Evolutionary conservation across 1,140 invertebrate species (phyloP).

Genomic region (Pseudoatta argentina): DNA sequence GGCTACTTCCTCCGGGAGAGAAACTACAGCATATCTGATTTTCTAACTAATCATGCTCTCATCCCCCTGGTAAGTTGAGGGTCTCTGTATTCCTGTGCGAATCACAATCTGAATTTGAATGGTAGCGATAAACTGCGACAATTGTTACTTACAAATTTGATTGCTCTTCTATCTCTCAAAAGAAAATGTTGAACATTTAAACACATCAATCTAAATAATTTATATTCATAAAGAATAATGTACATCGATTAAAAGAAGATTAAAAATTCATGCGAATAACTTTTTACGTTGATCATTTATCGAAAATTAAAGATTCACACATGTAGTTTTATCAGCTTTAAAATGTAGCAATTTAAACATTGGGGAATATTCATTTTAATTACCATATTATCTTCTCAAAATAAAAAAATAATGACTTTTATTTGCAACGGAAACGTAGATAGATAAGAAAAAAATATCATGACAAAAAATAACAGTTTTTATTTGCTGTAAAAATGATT

Average conservation of each 20-base stretch:
- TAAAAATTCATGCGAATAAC: not conserved
- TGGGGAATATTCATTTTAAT: not conserved
- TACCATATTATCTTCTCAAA: not conserved
- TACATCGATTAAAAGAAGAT: not conserved
- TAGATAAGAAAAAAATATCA: too few relatives aligned
- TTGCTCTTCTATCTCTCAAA: not conserved
- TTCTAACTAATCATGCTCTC: constrained; percentile 73
- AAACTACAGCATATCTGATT: constrained; percentile 76
- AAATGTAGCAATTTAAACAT: not conserved
- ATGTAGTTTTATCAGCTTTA: not conserved
- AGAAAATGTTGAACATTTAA: not conserved
- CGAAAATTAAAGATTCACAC: not conserved
- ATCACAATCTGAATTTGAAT: constrained; percentile 23
- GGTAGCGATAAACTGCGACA: not conserved
- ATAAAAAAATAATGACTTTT: not conserved
- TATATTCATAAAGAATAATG: not conserved
- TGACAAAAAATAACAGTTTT: not conserved
- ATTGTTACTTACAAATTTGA: constrained; percentile 11
- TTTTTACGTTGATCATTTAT: not conserved
- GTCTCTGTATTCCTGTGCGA: constrained; percentile 17
- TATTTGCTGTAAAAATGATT: not conserved
- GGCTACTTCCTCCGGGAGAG: constrained; percentile 72
- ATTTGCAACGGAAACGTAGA: not conserved
- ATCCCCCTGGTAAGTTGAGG: constrained; percentile 13
- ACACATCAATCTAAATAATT: not conserved